Conservation (phyloP, 2,888 invertebrate species). For the Cryptocephalus moraei region DNA sequence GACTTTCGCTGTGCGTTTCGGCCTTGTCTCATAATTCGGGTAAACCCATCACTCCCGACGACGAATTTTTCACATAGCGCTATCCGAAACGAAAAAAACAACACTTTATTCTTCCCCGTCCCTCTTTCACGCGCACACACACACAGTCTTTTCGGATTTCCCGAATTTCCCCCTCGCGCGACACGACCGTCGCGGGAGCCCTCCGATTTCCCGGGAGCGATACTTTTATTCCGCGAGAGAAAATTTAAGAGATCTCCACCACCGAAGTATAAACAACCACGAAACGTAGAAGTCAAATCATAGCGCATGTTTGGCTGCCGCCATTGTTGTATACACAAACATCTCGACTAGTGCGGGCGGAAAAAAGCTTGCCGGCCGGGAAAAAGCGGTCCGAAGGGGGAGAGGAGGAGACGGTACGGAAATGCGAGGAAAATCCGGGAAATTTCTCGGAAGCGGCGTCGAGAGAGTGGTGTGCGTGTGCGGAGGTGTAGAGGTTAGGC, state of each 20-base stretch:
- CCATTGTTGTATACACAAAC: constrained; percentile 29
- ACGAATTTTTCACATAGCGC: too few species aligned
- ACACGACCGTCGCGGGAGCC: too few species aligned
- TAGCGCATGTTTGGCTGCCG: constrained; percentile 37
- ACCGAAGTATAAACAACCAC: constrained; percentile 34
- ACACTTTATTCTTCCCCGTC: constrained; percentile 14
- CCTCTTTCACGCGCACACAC: background rate
- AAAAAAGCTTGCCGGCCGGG: constrained; percentile 25
- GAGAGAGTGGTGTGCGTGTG: background rate
- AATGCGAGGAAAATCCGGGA: too few species aligned
- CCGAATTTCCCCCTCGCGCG: too few species aligned
- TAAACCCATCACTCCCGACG: constrained; percentile 20
- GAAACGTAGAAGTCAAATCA: constrained; percentile 42
- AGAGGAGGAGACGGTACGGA: too few species aligned
- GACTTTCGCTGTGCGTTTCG: constrained; percentile 45
- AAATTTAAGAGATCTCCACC: constrained; percentile 33
- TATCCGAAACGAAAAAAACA: constrained; percentile 3
- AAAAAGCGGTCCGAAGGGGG: background rate
- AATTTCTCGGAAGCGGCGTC: too few species aligned
- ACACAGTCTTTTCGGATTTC: background rate
- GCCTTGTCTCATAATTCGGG: constrained; percentile 45
- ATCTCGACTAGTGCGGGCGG: constrained; percentile 24
- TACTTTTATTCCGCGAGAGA: too few species aligned
- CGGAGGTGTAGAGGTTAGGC: background rate
- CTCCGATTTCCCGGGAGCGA: too few species aligned